Evolutionary conservation across 2,888 invertebrate genomes (phyloP).

Genomic region (Portevinia maculata): DNA sequence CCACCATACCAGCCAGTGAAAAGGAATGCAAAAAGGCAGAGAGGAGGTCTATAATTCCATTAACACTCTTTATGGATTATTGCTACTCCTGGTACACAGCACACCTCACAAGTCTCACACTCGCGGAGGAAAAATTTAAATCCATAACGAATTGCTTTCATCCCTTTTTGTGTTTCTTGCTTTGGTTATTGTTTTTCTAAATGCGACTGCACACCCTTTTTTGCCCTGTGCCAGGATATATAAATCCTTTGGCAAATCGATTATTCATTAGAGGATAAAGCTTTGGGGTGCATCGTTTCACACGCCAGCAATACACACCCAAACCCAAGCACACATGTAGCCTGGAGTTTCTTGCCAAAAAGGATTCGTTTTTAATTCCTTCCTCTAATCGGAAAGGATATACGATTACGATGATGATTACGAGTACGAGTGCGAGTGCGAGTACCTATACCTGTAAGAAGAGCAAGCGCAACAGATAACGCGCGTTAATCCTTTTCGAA

Average conservation of each 20-base stretch:
- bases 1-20: no score
- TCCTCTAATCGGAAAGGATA: conserved; percentile 58
- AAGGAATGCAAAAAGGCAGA: conserved; percentile 1
- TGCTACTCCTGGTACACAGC: conserved; percentile 51
- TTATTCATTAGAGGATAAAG: conserved; percentile 74
- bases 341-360: conserved; percentile 57
- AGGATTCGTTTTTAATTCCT: conserved; percentile 70
- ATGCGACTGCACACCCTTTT: conserved; percentile 62
- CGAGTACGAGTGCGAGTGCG: no score
- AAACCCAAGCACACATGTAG: not conserved
- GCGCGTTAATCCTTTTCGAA: conserved; percentile 59
- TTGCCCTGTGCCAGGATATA: conserved; percentile 49
- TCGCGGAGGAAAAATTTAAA: conserved; percentile 65
- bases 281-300: conserved; percentile 73
- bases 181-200: conserved; percentile 21
- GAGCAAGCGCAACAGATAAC: conserved; percentile 71
- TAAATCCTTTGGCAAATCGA: conserved; percentile 74
- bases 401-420: no score
- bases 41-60: conserved; percentile 72
- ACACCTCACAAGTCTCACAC: conserved; percentile 10
- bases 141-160: conserved; percentile 74
- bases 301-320: conserved; percentile 55
- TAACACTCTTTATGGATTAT: conserved; percentile 73
- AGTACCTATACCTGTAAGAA: conserved; percentile 21
- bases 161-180: conserved; percentile 27